Conservation (phyloP, 2,888 invertebrate genomes). For the Sphaerophoria rueppellii region DNA sequence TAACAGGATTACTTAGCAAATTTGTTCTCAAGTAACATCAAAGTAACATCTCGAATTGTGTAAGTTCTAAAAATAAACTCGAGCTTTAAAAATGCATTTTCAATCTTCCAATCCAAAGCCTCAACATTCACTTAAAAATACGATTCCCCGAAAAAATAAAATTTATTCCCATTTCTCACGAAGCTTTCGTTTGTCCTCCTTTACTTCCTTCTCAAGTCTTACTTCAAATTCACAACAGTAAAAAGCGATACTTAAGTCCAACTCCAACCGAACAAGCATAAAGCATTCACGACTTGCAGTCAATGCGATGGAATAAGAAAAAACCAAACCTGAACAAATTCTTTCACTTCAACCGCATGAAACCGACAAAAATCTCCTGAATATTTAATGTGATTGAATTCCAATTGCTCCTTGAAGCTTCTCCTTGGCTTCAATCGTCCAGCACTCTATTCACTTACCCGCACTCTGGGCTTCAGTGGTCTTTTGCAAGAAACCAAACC, state of each 20-base stretch:
- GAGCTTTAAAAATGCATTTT: conserved; percentile 11
- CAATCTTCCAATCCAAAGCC: conserved; percentile 2
- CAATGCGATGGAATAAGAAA: conserved; percentile 1
- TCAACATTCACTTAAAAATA: background rate
- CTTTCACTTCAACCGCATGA: conserved; percentile 31
- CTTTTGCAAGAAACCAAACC: background rate
- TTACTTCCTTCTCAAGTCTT: background rate
- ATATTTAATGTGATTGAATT: conserved; percentile 67
- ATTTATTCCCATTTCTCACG: conserved; percentile 9
- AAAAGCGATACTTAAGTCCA: conserved; percentile 16
- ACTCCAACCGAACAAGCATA: background rate
- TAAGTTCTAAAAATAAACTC: background rate
- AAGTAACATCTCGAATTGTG: no score
- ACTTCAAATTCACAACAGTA: background rate
- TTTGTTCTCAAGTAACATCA: no score
- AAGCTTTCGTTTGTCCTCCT: background rate
- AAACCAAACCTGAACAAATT: conserved; percentile 3
- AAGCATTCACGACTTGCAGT: conserved; percentile 16
- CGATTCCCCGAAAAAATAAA: conserved; percentile 6
- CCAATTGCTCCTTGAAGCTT: conserved; percentile 52
- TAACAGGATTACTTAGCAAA: no score
- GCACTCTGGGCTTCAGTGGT: conserved; percentile 16
- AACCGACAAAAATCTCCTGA: conserved; percentile 50
- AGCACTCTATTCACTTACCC: conserved; percentile 60
- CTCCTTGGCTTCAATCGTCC: conserved; percentile 52